These are phyloP conservation scores for Monochamus saltuarius DNA, from an alignment of 1,140 invertebrate species.

Conservation along the genomic window DNA sequence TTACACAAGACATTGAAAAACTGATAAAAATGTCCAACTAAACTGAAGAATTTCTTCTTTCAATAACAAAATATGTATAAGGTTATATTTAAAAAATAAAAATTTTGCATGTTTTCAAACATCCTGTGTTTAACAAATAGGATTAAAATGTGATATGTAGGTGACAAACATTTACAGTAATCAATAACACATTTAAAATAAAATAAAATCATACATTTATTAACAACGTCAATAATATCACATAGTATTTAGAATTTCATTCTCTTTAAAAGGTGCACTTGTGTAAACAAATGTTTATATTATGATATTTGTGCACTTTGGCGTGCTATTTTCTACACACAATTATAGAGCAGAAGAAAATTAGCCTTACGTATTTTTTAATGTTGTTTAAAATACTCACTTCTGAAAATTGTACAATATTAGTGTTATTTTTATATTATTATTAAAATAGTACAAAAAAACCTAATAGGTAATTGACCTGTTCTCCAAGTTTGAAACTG, in stretches of 20 bases:
- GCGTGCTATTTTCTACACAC: conserved; percentile 4
- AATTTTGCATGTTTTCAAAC: no score
- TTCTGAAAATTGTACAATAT: no score
- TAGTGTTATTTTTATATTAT: no score
- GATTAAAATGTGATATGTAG: neutral
- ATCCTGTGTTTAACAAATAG: neutral
- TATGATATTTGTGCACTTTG: conserved; percentile 24
- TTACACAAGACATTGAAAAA: neutral
- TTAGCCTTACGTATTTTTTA: no score
- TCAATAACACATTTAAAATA: neutral
- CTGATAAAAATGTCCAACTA: conserved; percentile 3
- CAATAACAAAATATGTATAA: neutral
- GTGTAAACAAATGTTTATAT: conserved; percentile 31
- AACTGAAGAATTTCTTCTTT: neutral
- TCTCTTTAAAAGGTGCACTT: conserved; percentile 46
- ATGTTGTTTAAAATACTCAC: no score
- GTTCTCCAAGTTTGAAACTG: no score
- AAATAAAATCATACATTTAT: conserved; percentile 11
- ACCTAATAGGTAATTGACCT: no score
- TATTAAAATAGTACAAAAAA: no score
- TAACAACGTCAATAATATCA: conserved; percentile 38
- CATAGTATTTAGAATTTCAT: conserved; percentile 48
- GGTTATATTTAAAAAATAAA: no score
- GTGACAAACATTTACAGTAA: neutral
- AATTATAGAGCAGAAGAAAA: no score